Base-by-base conservation (phyloP, 2,888 invertebrate species). In the Eubasilissa splendida region DNA sequence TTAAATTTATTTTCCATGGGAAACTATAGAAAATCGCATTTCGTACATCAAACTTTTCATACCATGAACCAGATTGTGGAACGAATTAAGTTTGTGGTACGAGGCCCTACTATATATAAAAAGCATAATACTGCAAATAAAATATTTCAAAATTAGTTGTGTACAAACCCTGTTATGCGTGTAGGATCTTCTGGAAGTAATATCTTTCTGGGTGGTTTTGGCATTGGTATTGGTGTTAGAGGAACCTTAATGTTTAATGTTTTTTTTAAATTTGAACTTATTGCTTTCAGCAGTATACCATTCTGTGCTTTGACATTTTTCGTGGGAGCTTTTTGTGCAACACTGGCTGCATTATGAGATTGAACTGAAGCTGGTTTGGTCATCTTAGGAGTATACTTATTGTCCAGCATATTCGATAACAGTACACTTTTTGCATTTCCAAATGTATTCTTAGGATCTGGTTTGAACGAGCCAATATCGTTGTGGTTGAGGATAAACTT, bases 121-220 rank as follows among this genome's bases (percentile, higher is more conserved):
- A 22, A 22, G 22, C 22, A 22, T 22, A 22, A 22, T 22, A 22
- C 22, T 1, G 22, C 42, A 42, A 5, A 42, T 42, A 42, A 42
- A 42, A 42, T 42, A 42, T n/a, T 73, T 33, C 31, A 22, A 73
- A 14, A 73, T 56, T 22, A 10, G 14, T 50, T 65, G 9, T 66
- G 33, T 78, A 76, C 68, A 14, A 54, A 83, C 83, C 78, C 60
- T 14, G 50, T 66, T 59, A 54, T n/a, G n/a, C 77, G 60, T 31
- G 56, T 14, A 22, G 66, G 53, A 75, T 82, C 79, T n/a, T 63
- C 58, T 52, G 63, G 80, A 56, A 80, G 68, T 14, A 80, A 50
- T 10, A 81, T 63, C 54, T 75, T 75, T 60, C 68, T 76, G 5
- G 59, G 66, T 3, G 82, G 80, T 78, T 80, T 82, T 4, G 77